Base-by-base conservation (phyloP, 2,113 vertebrate species). In the Cryptomyrus ogoouensis region DNA sequence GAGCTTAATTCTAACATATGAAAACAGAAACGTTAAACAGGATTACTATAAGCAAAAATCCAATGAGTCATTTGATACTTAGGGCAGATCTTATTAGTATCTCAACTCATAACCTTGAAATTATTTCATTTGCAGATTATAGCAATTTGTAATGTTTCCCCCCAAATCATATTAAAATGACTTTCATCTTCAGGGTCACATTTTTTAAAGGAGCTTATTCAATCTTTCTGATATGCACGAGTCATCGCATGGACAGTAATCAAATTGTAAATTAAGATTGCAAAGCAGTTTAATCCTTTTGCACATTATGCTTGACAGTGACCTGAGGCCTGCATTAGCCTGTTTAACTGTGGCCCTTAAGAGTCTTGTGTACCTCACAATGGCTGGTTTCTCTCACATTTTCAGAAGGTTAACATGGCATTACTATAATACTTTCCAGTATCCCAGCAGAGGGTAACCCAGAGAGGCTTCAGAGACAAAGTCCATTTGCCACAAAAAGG, bases 101-200 rank as follows among this genome's bases (percentile, higher is more conserved):
- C 74, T 77, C 39, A 47, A 77, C 66, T 89, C 27, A 50, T 77
- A 89, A 47, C 13, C 10, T n/a, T 49, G 44, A 49, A 49, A 89
- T 77, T 49, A 89, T 77, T 89, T 74, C 62, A 89, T 70, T 66
- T 88, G 53, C 50, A 87, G 85, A 87, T 52, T 87, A 87, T 13
- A 31, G 85, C 56, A 44, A 66, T 88, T 62, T 88, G 53, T 88
- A 88, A 88, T 46, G 50, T 88, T 88, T 88, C 87, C 49, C 35
- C 27, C 31, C 35, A 35, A 46, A 35, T 62, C 35, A 88, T n/a
- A 44, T 62, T 62, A 62, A 88, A 62, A 62, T 44, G 31, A 62
- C 53, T 88, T 24, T 88, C 87, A 66, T 58, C 42, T 62, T 66
- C 35, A 21, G 56, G 87, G 52, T 53, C 56, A 66, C 56, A 66